Evolutionary conservation across 2,888 invertebrate genomes (phyloP).

Genomic region (Pemphredon lugubris): DNA sequence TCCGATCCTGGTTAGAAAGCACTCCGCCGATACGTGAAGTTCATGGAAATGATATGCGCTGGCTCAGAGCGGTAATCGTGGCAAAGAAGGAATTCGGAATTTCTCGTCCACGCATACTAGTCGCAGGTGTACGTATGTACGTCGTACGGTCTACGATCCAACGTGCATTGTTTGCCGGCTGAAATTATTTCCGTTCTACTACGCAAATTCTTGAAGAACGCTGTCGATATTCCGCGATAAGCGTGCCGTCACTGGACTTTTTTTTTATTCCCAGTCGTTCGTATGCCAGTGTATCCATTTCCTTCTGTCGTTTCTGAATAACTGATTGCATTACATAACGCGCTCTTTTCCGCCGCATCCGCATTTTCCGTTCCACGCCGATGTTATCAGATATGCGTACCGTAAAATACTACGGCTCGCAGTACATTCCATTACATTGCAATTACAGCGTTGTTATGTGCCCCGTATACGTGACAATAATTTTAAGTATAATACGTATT

Average conservation of each 20-base stretch:
- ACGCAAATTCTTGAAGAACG: constrained; percentile 25
- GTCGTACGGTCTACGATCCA: constrained; percentile 32
- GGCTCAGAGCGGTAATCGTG: constrained; percentile 33
- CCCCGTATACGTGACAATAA: too few species aligned
- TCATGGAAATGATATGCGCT: constrained; percentile 37
- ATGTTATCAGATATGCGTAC: not conserved
- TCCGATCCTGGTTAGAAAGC: constrained; percentile 39
- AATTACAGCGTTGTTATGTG: too few species aligned
- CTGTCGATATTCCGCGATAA: not conserved
- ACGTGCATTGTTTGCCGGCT: constrained; percentile 18
- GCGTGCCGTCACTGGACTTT: constrained; percentile 9
- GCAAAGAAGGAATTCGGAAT: constrained; percentile 36
- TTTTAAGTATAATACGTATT: too few species aligned
- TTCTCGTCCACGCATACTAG: constrained; percentile 21
- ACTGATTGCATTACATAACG: too few species aligned
- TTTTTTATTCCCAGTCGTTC: constrained; percentile 2
- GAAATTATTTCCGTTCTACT: constrained; percentile 41
- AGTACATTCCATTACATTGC: too few species aligned
- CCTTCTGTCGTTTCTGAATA: constrained; percentile 15
- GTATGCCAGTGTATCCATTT: constrained; percentile 6
- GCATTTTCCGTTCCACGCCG: constrained; percentile 17
- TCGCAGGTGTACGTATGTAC: constrained; percentile 1
- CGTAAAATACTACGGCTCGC: too few species aligned
- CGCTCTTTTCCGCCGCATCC: constrained; percentile 17
- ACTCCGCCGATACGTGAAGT: constrained; percentile 23